Conservation (phyloP, 2,113 vertebrate species). For the Macrotus californicus region DNA sequence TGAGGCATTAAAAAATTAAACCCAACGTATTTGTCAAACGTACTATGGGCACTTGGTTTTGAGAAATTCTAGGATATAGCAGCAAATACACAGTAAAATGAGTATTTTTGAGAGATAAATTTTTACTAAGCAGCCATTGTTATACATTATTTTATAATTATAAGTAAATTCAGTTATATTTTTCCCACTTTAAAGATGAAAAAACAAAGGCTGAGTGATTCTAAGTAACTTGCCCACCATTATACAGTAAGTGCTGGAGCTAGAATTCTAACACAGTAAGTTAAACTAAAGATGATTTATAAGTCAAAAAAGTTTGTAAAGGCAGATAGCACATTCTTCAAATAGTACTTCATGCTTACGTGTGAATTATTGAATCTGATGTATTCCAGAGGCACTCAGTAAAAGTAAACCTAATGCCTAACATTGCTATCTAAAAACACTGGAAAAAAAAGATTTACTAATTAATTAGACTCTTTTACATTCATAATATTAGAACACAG, state of each 20-base stretch:
- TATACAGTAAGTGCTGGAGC: not conserved
- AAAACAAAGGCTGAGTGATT: not conserved
- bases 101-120: not conserved
- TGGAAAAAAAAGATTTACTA: not conserved
- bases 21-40: not conserved
- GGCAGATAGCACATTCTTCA: not conserved
- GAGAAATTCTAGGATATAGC: not conserved
- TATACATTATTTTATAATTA: not conserved
- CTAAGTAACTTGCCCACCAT: not conserved
- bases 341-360: not conserved
- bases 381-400: not conserved
- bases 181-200: not conserved
- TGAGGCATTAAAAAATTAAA: not conserved
- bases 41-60: not conserved
- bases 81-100: not conserved
- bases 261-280: not conserved
- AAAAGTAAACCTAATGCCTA: not conserved
- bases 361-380: not conserved
- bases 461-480: not conserved
- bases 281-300: not conserved
- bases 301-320: constrained; percentile 31
- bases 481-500: not conserved
- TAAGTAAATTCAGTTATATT: not conserved
- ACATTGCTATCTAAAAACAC: not conserved
- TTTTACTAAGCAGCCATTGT: not conserved